Conservation (phyloP, 1,140 invertebrate genomes). For the Diploscapter pachys region DNA sequence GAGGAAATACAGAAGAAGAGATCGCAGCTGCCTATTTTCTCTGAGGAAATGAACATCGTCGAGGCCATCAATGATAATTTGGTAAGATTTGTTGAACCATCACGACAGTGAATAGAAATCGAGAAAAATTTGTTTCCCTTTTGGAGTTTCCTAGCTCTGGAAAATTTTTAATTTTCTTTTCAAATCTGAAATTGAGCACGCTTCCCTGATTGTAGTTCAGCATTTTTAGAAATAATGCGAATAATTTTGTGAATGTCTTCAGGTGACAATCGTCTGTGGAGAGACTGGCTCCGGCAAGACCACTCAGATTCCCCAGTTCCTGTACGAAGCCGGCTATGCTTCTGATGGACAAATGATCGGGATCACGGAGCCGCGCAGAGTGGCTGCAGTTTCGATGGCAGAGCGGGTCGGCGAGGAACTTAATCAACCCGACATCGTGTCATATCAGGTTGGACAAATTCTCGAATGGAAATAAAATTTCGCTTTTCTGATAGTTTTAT, state of each 20-base stretch:
- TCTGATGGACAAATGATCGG: conserved; percentile 77
- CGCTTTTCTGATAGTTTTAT: too few species aligned
- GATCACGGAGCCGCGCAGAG: conserved; percentile 90
- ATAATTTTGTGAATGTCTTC: conserved; percentile 12
- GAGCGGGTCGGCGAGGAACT: conserved; percentile 85
- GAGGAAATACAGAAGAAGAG: conserved; percentile 43
- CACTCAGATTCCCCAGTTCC: conserved; percentile 89
- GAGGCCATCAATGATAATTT: conserved; percentile 91
- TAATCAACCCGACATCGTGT: conserved; percentile 76
- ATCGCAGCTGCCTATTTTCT: conserved; percentile 82
- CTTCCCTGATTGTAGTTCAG: too few species aligned
- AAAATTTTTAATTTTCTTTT: too few species aligned
- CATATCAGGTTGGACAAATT: conserved; percentile 69
- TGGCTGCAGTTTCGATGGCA: conserved; percentile 95
- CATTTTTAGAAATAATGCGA: conserved; percentile 2
- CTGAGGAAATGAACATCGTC: conserved; percentile 90
- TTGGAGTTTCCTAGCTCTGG: too few species aligned
- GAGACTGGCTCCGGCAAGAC: conserved; percentile 94
- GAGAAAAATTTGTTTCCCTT: too few species aligned
- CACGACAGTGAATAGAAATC: not conserved
- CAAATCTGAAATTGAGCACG: too few species aligned
- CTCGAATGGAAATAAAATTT: too few species aligned
- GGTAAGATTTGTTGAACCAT: conserved; percentile 59
- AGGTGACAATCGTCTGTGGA: conserved; percentile 74
- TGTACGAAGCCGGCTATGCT: conserved; percentile 95